Percentiles rank a stretch among this genome's conserved stretches.
phyloP scores from a whole-genome alignment of 2,797 vertebrate genomes.

The Cottoperca gobio region DNA sequence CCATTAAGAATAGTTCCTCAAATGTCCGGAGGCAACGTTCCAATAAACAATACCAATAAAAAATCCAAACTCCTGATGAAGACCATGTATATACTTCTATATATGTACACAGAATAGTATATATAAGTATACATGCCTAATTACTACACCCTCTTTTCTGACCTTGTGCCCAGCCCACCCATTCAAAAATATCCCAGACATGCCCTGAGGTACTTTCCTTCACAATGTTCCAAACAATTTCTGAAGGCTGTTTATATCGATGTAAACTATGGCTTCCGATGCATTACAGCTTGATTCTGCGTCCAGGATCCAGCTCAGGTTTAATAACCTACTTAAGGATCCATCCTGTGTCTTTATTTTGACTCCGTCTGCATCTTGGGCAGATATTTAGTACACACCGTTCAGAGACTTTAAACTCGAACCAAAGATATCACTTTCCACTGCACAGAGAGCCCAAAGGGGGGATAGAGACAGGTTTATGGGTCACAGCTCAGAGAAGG shows the following conservation, averaged over 20 bases:
- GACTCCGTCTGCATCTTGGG: neutral
- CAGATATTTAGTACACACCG: conserved; percentile 20
- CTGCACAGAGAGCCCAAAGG: neutral
- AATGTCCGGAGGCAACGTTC: neutral
- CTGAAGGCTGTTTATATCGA: neutral
- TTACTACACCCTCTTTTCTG: neutral
- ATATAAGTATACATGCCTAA: neutral
- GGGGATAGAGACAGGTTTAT: conserved; percentile 46
- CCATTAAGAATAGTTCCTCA: too few species aligned
- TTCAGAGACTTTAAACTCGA: conserved; percentile 17
- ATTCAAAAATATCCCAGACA: neutral
- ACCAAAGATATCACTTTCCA: conserved; percentile 1
- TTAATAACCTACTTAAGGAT: conserved; percentile 4
- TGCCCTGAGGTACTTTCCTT: neutral
- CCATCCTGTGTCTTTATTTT: conserved; percentile 8
- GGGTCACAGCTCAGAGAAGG: conserved; percentile 26
- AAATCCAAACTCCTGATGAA: too few species aligned
- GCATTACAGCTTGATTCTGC: neutral
- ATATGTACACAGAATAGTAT: too few species aligned
- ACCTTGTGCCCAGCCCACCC: neutral
- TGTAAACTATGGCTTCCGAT: neutral
- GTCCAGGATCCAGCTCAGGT: neutral
- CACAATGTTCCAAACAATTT: conserved; percentile 7
- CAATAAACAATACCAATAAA: neutral
- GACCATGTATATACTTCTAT: too few species aligned